phyloP scores from a whole-genome alignment of 2,113 vertebrate species.

The Callionymus lyra region DNA sequence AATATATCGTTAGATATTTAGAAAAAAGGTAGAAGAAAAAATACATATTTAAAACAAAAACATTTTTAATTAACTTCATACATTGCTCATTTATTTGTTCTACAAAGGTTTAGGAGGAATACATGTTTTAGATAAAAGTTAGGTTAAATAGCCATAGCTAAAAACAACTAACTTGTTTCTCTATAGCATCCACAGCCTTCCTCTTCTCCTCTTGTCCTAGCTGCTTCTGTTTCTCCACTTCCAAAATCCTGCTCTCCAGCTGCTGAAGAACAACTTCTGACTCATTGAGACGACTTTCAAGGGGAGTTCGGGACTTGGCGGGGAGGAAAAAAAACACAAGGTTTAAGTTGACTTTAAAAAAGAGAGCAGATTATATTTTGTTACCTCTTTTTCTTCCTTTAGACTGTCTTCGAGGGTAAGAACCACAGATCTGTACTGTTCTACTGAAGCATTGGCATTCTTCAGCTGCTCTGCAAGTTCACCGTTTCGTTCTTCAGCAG shows the following conservation, averaged over 20 bases:
- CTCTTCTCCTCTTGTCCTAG: slow-evolving; percentile 79
- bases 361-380: background rate
- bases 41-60: too few species aligned
- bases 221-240: slow-evolving; percentile 83
- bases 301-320: slow-evolving; percentile 53
- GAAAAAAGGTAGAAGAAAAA: too few species aligned
- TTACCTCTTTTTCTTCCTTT: slow-evolving; percentile 90
- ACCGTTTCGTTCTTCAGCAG: slow-evolving; percentile 77
- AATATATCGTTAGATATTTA: too few species aligned
- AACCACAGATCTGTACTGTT: slow-evolving; percentile 85
- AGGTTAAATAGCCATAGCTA: background rate
- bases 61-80: too few species aligned
- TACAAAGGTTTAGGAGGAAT: too few species aligned
- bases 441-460: slow-evolving; percentile 77
- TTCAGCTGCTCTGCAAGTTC: slow-evolving; percentile 83
- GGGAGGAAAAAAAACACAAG: background rate
- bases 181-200: slow-evolving; percentile 78
- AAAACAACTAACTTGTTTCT: slow-evolving; percentile 73
- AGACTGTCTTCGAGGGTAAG: slow-evolving; percentile 87
- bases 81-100: too few species aligned
- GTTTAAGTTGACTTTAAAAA: background rate
- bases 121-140: too few species aligned
- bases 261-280: slow-evolving; percentile 81
- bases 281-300: slow-evolving; percentile 82
- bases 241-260: slow-evolving; percentile 82